Base-by-base conservation (phyloP, 2,888 invertebrate species). In the Dicranocentrus wangi region DNA sequence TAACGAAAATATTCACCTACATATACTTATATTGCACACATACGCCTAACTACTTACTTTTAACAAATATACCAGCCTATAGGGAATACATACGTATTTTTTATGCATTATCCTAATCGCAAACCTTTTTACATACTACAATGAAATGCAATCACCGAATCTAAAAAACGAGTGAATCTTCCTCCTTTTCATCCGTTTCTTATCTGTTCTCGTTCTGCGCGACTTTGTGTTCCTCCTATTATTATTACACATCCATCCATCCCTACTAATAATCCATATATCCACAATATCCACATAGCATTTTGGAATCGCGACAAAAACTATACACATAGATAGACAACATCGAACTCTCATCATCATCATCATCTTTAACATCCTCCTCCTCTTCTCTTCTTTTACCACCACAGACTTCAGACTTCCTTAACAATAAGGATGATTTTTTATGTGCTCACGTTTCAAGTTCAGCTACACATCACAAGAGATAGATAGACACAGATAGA, bases 401-500 rank as follows among this genome's bases (percentile, higher is more conserved):
- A 32, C 10, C 32, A 10, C 32, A 32, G 5, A 32, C 32, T 7
- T 32, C 32, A 10, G 3, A 32, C n/a, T n/a, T n/a, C 10, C 32
- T 7, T 10, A 32, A 3, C 32, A 32, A 32, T 27, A 61, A 28
- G 28, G 27, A 61, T 10, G 43, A 65, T 5, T 17, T 15, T 55
- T 58, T 58, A 8, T 58, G 28, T 65, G 39, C 19, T 15, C n/a
- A n/a, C n/a, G n/a, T n/a, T 68, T 68, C 66, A 68, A 68, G 51
- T 68, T 68, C 66, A 68, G 66, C 27, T 68, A 8, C 21, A 23
- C 66, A 27, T 15, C 43, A 27, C 2, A 55, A 39, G 17, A 42
- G 32, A 39, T 8, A 27, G 47, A 47, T 39, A 13, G 13, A 39
- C 7, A 17, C 13, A 15, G 47, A 47, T 47, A n/a, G 17, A 32